Conservation (phyloP, 2,888 invertebrate species). For the Creontiades dilutus region DNA sequence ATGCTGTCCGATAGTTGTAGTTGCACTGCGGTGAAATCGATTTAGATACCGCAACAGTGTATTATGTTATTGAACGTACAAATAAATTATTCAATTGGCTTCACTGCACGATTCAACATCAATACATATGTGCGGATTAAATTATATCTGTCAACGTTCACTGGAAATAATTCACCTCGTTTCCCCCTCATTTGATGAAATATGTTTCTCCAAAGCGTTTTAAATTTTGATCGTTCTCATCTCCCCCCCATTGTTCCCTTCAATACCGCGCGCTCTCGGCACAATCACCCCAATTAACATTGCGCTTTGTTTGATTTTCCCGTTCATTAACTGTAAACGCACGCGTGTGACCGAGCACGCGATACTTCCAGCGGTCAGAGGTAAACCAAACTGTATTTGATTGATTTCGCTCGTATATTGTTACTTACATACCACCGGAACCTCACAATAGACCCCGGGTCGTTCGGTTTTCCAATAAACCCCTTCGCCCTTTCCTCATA, state of each 20-base stretch:
- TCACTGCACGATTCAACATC: too few species aligned
- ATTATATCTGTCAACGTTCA: too few species aligned
- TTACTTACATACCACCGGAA: not conserved
- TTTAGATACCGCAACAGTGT: too few species aligned
- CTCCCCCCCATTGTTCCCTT: not conserved
- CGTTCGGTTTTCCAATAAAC: not conserved
- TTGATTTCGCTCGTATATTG: constrained; percentile 44
- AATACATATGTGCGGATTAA: too few species aligned
- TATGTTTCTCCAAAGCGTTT: not conserved
- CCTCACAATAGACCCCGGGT: not conserved
- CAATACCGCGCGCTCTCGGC: not conserved
- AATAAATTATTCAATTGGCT: too few species aligned
- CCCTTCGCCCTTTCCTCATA: not conserved
- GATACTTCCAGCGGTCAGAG: constrained; percentile 21
- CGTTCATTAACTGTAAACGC: constrained; percentile 10
- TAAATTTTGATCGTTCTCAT: not conserved
- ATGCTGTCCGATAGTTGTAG: too few species aligned
- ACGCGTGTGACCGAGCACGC: not conserved
- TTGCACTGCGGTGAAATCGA: too few species aligned
- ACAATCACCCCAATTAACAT: constrained; percentile 6
- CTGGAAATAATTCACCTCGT: not conserved
- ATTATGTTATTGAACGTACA: too few species aligned
- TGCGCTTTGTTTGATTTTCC: constrained; percentile 27
- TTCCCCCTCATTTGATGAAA: not conserved
- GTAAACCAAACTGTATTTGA: not conserved